Evolutionary conservation across 2,113 vertebrate genomes (phyloP).

Genomic region (Tragelaphus strepsiceros): DNA sequence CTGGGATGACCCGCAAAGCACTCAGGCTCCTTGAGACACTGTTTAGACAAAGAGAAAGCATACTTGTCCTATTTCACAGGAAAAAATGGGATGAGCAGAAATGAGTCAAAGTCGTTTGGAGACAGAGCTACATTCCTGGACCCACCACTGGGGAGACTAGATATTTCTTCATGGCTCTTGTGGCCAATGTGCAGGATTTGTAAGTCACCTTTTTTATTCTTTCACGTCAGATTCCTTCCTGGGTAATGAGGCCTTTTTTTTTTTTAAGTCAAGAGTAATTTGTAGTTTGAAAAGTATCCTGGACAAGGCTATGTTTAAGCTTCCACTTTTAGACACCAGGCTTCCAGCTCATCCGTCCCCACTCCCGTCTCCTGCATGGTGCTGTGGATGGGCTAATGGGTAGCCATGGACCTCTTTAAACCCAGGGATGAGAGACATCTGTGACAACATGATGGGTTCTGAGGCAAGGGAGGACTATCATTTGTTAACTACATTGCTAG

Average conservation of each 20-base stretch:
- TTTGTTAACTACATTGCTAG: not conserved
- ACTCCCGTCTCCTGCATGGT: not conserved
- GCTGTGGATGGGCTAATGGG: not conserved
- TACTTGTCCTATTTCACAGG: not conserved
- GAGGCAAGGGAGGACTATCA: not conserved
- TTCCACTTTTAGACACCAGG: constrained; percentile 49
- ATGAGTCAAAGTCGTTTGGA: not conserved
- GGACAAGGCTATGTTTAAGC: constrained; percentile 36
- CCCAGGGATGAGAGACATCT: not conserved
- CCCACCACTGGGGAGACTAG: not conserved
- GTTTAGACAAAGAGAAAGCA: not conserved
- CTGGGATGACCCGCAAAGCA: not conserved
- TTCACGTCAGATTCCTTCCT: not conserved
- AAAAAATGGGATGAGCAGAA: not conserved
- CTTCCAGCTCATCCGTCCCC: not conserved
- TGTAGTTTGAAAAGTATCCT: constrained; percentile 45
- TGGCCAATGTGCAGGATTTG: not conserved
- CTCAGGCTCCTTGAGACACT: not conserved
- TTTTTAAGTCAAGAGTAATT: constrained; percentile 41
- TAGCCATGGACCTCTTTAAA: not conserved
- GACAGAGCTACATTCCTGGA: not conserved
- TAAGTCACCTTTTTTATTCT: not conserved
- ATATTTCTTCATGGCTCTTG: not conserved
- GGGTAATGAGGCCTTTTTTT: not conserved
- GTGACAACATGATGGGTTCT: not conserved